phyloP scores from a whole-genome alignment of 2,888 invertebrate species.

The Selenia dentaria region DNA sequence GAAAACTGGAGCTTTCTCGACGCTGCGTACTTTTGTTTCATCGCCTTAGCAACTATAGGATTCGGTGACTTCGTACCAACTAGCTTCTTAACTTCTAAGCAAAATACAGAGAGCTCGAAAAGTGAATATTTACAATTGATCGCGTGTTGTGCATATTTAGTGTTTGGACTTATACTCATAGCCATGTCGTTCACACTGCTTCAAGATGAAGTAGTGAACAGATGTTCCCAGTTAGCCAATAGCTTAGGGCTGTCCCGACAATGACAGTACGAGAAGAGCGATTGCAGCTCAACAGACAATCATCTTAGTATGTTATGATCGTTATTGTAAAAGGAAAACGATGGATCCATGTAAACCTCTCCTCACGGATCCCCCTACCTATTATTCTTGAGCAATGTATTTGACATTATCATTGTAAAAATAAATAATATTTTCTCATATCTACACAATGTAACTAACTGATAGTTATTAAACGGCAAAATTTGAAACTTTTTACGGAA shows the following conservation, averaged over 20 bases:
- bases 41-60: conserved; percentile 92
- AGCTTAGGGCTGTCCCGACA: conserved; percentile 88
- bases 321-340: conserved; percentile 58
- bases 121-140: conserved; percentile 89
- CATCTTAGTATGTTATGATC: conserved; percentile 80
- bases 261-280: conserved; percentile 82
- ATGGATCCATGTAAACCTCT: conserved; percentile 47
- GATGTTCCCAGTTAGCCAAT: conserved; percentile 89
- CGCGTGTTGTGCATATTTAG: conserved; percentile 91
- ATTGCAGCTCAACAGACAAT: conserved; percentile 76
- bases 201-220: conserved; percentile 91
- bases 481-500: conserved; percentile 73
- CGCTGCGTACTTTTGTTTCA: conserved; percentile 93
- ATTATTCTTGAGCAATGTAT: conserved; percentile 43
- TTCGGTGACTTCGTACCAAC: conserved; percentile 91
- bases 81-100: conserved; percentile 77
- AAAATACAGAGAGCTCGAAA: conserved; percentile 65
- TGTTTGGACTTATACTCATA: conserved; percentile 91
- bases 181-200: conserved; percentile 94
- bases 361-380: conserved; percentile 46
- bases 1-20: conserved; percentile 93
- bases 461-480: conserved; percentile 47
- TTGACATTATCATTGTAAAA: conserved; percentile 52
- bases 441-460: conserved; percentile 51
- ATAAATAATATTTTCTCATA: conserved; percentile 64